A percentile compares a stretch with the other conserved stretches of the same genome.
phyloP scores from a whole-genome alignment of 1,140 invertebrate genomes.

The Trialeurodes vaporariorum region DNA sequence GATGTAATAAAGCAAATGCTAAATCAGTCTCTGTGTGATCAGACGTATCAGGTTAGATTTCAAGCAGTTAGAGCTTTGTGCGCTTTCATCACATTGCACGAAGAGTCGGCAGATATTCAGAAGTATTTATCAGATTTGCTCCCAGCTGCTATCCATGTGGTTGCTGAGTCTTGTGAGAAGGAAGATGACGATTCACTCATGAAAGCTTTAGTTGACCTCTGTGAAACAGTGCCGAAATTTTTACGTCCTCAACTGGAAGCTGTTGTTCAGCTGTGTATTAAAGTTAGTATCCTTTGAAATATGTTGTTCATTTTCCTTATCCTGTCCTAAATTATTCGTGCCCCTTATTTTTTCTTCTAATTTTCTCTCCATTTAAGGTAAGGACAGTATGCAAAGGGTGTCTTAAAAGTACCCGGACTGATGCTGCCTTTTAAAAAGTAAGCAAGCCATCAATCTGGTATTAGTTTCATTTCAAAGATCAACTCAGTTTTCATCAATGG shows the following conservation, averaged over 20 bases:
- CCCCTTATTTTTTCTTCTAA: background rate
- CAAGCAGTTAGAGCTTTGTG: slow-evolving; percentile 75
- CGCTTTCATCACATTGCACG: slow-evolving; percentile 82
- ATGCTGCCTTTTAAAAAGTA: too few species aligned
- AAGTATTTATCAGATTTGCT: slow-evolving; percentile 79
- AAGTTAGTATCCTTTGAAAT: slow-evolving; percentile 40
- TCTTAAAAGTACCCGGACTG: too few species aligned
- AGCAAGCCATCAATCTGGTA: too few species aligned
- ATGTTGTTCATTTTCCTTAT: slow-evolving; percentile 8
- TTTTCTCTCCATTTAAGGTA: background rate
- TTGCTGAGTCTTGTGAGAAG: slow-evolving; percentile 64
- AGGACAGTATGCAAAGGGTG: too few species aligned
- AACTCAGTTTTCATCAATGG: too few species aligned
- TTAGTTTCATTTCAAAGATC: too few species aligned
- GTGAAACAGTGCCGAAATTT: slow-evolving; percentile 86
- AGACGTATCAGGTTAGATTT: slow-evolving; percentile 44
- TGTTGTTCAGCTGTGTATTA: slow-evolving; percentile 87
- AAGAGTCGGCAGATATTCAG: slow-evolving; percentile 76
- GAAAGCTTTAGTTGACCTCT: slow-evolving; percentile 85
- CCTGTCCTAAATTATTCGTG: slow-evolving; percentile 4
- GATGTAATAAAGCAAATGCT: slow-evolving; percentile 93
- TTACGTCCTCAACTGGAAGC: slow-evolving; percentile 69
- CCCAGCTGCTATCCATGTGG: slow-evolving; percentile 56
- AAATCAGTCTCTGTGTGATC: slow-evolving; percentile 40
- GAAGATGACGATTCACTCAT: slow-evolving; percentile 82